Percentiles rank a stretch among this genome's conserved stretches.
phyloP scores from a whole-genome alignment of 1,140 invertebrate species.

The Gonioctena quinquepunctata region DNA sequence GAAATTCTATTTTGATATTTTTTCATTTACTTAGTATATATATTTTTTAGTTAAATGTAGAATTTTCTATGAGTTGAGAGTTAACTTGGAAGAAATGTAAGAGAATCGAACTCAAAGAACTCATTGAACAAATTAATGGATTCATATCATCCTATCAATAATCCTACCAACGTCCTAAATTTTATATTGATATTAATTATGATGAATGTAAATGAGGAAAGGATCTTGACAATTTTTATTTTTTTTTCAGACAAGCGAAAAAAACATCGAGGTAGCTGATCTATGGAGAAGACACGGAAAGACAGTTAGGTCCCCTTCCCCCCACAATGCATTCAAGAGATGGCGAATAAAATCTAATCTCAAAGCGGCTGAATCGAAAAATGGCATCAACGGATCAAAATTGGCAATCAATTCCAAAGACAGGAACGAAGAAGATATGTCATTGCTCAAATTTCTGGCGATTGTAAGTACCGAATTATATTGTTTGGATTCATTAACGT shows the following conservation, averaged over 20 bases:
- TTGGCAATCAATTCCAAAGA: constrained; percentile 23
- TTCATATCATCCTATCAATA: too few species aligned
- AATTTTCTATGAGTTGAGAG: too few species aligned
- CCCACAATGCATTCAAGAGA: constrained; percentile 48
- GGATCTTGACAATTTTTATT: too few species aligned
- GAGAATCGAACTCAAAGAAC: too few species aligned
- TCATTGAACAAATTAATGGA: too few species aligned
- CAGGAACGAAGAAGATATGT: constrained; percentile 58
- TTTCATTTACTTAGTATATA: too few species aligned
- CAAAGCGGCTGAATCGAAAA: constrained; percentile 36
- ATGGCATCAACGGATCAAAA: constrained; percentile 33
- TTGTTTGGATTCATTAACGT: background rate
- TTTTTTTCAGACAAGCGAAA: constrained; percentile 50
- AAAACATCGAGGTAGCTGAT: constrained; percentile 49
- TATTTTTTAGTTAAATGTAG: too few species aligned
- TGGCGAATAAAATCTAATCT: constrained; percentile 45
- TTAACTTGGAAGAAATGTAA: too few species aligned
- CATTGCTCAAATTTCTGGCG: constrained; percentile 66
- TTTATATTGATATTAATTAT: too few species aligned
- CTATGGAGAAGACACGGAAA: constrained; percentile 46
- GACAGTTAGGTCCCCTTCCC: constrained; percentile 34
- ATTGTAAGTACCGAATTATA: constrained; percentile 60
- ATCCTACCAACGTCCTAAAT: too few species aligned
- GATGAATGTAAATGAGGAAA: too few species aligned
- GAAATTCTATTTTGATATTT: too few species aligned